Evolutionary conservation across 2,797 vertebrate genomes (phyloP).

Genomic region (Allobates femoralis): DNA sequence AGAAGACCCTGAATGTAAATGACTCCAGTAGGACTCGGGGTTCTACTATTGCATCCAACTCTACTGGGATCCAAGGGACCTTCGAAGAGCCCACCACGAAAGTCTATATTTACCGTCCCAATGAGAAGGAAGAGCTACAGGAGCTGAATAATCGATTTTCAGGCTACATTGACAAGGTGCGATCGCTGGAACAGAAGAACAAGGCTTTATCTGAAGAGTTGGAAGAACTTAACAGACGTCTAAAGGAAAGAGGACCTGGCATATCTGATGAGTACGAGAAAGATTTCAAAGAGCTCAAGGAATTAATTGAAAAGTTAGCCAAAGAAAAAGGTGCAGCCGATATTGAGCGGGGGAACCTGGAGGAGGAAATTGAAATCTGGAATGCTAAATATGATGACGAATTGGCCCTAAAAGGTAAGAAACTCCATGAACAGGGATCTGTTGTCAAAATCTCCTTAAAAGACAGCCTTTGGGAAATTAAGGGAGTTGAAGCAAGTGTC

Average conservation of each 20-base stretch:
- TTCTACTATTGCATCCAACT: constrained; percentile 16
- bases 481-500: too few species aligned
- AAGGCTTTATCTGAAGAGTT: constrained; percentile 71
- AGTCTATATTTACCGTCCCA: constrained; percentile 77
- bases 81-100: constrained; percentile 73
- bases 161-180: constrained; percentile 78
- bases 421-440: background rate
- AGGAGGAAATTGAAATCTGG: constrained; percentile 84
- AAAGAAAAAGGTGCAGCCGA: constrained; percentile 82
- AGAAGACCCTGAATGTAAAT: constrained; percentile 74
- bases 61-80: constrained; percentile 68
- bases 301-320: constrained; percentile 77
- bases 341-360: constrained; percentile 80
- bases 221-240: constrained; percentile 70
- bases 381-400: constrained; percentile 82
- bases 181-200: constrained; percentile 78
- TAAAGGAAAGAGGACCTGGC: constrained; percentile 74
- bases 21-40: constrained; percentile 66
- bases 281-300: constrained; percentile 81
- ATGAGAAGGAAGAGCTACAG: constrained; percentile 84
- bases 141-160: constrained; percentile 78
- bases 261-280: constrained; percentile 69
- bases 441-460: background rate
- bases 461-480: background rate
- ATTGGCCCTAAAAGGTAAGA: constrained; percentile 76